Percentiles rank a stretch among this genome's conserved stretches.
Evolutionary conservation across 2,888 invertebrate genomes (phyloP).

Genomic region (Andrena minutula): DNA sequence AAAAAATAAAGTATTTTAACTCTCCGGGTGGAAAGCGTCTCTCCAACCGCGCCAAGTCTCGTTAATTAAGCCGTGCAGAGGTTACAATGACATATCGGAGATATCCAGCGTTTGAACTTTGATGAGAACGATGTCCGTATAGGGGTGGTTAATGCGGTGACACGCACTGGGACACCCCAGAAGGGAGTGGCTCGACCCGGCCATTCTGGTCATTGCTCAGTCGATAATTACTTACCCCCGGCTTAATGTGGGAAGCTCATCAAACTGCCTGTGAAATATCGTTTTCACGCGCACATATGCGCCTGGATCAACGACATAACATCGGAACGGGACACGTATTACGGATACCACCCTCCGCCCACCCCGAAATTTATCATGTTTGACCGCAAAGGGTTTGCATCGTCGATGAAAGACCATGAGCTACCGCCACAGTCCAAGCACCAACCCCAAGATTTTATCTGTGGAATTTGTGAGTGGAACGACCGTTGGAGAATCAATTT

Average conservation of each 20-base stretch:
- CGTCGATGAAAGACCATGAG: slow-evolving; percentile 24
- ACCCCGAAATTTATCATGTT: slow-evolving; percentile 65
- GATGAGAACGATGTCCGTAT: slow-evolving; percentile 77
- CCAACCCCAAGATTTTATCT: slow-evolving; percentile 28
- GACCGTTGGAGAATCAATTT: not conserved
- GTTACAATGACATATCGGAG: slow-evolving; percentile 76
- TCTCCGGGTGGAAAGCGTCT: slow-evolving; percentile 28
- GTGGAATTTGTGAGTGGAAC: slow-evolving; percentile 12
- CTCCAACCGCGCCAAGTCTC: slow-evolving; percentile 50
- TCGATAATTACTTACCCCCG: slow-evolving; percentile 81
- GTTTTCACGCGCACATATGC: slow-evolving; percentile 70
- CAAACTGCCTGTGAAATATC: slow-evolving; percentile 78
- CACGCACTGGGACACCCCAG: slow-evolving; percentile 82
- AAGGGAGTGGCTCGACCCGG: slow-evolving; percentile 78
- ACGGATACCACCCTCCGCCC: slow-evolving; percentile 43
- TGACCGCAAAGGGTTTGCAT: slow-evolving; percentile 36
- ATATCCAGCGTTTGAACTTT: slow-evolving; percentile 80
- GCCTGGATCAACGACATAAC: slow-evolving; percentile 57
- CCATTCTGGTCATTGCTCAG: slow-evolving; percentile 76
- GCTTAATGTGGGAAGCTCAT: slow-evolving; percentile 78
- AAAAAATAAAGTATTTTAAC: slow-evolving; percentile 28
- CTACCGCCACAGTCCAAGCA: not conserved
- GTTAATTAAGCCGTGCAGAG: slow-evolving; percentile 75
- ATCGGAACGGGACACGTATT: slow-evolving; percentile 63
- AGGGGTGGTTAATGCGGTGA: slow-evolving; percentile 79